These are phyloP conservation scores for Rhinichthys klamathensis DNA, from an alignment of 2,113 vertebrate species.

Conservation along the genomic window DNA sequence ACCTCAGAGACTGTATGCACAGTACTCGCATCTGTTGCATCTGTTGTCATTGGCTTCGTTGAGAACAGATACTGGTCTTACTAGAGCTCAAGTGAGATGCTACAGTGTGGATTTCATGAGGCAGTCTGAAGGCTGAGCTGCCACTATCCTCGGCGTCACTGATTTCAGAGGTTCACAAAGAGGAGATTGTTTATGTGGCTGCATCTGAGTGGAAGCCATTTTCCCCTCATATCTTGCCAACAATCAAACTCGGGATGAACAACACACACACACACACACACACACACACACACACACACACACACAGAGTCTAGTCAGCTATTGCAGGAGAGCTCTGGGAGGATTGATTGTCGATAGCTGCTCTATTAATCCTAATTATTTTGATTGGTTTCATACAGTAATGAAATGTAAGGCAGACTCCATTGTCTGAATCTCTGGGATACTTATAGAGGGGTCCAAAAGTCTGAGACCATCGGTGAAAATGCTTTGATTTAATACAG, in stretches of 20 bases:
- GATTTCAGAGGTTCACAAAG: not conserved
- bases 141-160: not conserved
- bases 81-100: constrained; percentile 16
- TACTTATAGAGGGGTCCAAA: not conserved
- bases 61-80: constrained; percentile 8
- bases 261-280: not conserved
- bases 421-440: not conserved
- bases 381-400: constrained; percentile 7
- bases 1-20: not conserved
- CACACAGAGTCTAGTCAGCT: not conserved
- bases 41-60: constrained; percentile 24
- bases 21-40: constrained; percentile 18
- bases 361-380: constrained; percentile 39
- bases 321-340: not conserved
- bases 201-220: constrained; percentile 19
- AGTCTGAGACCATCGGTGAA: not conserved
- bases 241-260: constrained; percentile 6
- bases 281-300: not conserved
- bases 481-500: not conserved
- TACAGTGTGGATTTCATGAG: constrained; percentile 17
- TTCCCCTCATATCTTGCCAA: constrained; percentile 2
- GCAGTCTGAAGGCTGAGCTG: constrained; percentile 25
- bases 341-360: not conserved
- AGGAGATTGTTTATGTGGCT: constrained; percentile 22
- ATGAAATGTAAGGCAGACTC: constrained; percentile 12